Conservation (phyloP, 1,140 invertebrate genomes). For the Tyrophagus putrescentiae region DNA sequence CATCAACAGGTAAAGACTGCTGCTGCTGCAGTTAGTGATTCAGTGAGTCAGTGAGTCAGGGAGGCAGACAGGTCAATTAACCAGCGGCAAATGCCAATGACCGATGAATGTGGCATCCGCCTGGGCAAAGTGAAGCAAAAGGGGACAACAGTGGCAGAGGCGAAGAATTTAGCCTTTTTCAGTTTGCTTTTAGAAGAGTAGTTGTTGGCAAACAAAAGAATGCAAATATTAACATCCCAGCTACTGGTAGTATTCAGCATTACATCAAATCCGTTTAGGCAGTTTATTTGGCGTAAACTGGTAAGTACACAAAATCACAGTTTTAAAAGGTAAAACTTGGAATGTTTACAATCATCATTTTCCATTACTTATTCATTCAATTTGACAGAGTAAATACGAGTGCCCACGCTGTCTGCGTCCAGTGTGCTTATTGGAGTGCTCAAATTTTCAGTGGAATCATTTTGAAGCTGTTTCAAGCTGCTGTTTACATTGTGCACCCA, state of each 20-base stretch:
- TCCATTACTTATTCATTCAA: background rate
- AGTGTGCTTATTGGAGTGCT: background rate
- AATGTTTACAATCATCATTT: background rate
- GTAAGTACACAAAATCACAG: background rate
- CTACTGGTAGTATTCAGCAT: background rate
- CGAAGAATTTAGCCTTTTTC: no score
- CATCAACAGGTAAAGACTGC: no score
- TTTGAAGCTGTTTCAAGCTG: slow-evolving; percentile 1
- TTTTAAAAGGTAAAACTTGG: background rate
- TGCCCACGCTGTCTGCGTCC: background rate
- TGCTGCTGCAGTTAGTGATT: background rate
- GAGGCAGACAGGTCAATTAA: background rate
- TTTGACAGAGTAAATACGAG: no score
- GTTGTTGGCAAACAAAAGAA: background rate
- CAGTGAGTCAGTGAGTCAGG: background rate
- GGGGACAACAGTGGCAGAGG: no score
- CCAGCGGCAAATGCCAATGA: background rate
- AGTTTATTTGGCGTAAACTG: no score
- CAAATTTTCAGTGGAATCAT: background rate
- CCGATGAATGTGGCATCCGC: background rate
- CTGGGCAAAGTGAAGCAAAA: background rate
- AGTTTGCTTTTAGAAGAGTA: background rate
- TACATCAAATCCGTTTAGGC: no score
- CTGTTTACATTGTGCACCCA: background rate
- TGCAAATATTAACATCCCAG: background rate